Percentiles rank a stretch among this genome's conserved stretches.
phyloP scores from a whole-genome alignment of 2,113 vertebrate genomes.

The Oncorhynchus clarkii region DNA sequence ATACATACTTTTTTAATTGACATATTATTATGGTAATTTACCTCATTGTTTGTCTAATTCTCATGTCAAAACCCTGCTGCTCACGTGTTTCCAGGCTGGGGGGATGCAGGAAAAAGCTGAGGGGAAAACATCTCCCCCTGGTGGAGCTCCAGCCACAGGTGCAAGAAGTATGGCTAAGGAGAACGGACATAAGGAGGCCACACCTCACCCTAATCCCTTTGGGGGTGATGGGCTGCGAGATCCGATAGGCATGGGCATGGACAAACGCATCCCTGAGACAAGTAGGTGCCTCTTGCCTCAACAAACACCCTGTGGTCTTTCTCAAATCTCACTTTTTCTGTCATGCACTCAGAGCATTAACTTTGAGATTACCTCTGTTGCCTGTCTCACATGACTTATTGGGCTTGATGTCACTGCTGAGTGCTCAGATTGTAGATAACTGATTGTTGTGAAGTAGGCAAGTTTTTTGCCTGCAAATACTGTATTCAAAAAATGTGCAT shows the following conservation, averaged over 20 bases:
- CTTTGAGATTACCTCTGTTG: too few relatives aligned
- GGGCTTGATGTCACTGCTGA: slow-evolving; percentile 64
- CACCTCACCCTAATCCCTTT: slow-evolving; percentile 58
- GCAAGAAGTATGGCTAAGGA: slow-evolving; percentile 73
- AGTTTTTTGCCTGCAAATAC: not conserved
- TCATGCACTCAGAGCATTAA: too few relatives aligned
- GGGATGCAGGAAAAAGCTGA: slow-evolving; percentile 73
- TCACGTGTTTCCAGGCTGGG: slow-evolving; percentile 73
- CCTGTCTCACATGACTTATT: too few relatives aligned
- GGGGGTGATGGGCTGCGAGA: slow-evolving; percentile 81
- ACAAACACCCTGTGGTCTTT: not conserved
- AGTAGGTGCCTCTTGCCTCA: slow-evolving; percentile 73
- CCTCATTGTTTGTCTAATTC: slow-evolving; percentile 18
- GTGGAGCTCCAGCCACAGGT: slow-evolving; percentile 64
- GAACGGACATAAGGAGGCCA: slow-evolving; percentile 76
- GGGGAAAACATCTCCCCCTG: slow-evolving; percentile 70
- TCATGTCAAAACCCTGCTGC: slow-evolving; percentile 1
- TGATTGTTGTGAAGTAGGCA: not conserved
- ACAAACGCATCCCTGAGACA: slow-evolving; percentile 88
- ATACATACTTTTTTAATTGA: too few relatives aligned
- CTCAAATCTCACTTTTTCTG: too few relatives aligned
- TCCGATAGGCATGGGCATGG: slow-evolving; percentile 73
- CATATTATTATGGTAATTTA: too few relatives aligned
- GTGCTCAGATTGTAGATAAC: not conserved
- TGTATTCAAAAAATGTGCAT: not conserved